These are phyloP conservation scores for Vipera ursinii DNA, from an alignment of 2,797 vertebrate species.

Conservation along the genomic window DNA sequence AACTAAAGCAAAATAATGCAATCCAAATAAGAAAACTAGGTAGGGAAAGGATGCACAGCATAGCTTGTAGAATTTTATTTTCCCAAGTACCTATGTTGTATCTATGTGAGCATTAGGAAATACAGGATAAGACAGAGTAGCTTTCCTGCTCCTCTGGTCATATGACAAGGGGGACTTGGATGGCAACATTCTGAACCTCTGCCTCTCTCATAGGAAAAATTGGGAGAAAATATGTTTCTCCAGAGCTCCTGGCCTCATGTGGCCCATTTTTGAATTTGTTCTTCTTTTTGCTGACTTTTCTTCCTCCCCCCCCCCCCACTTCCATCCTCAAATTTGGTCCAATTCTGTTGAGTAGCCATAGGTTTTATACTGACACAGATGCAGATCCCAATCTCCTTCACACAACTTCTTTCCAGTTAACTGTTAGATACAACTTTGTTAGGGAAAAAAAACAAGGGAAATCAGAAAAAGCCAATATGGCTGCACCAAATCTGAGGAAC, in stretches of 20 bases:
- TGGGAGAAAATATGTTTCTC: neutral
- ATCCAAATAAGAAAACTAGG: neutral
- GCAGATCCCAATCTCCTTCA: neutral
- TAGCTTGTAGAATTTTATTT: neutral
- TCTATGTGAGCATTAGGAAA: neutral
- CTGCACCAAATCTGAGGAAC: neutral
- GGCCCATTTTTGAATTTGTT: no score
- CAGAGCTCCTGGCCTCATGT: neutral
- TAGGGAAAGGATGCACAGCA: neutral
- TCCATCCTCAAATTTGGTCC: neutral
- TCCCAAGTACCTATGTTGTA: neutral
- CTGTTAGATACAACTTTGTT: neutral
- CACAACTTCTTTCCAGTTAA: neutral
- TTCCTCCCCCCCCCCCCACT: no score
- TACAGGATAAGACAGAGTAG: neutral
- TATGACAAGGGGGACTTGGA: neutral
- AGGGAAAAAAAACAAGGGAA: neutral
- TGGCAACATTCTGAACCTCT: neutral
- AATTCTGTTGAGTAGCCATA: neutral
- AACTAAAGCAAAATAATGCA: neutral
- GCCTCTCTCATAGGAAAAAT: neutral
- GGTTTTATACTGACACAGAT: neutral
- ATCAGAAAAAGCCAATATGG: neutral
- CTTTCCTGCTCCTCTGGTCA: neutral
- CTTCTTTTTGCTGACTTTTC: no score